These are phyloP conservation scores for Variabilichromis moorii DNA, from an alignment of 2,113 vertebrate genomes.

Conservation along the genomic window DNA sequence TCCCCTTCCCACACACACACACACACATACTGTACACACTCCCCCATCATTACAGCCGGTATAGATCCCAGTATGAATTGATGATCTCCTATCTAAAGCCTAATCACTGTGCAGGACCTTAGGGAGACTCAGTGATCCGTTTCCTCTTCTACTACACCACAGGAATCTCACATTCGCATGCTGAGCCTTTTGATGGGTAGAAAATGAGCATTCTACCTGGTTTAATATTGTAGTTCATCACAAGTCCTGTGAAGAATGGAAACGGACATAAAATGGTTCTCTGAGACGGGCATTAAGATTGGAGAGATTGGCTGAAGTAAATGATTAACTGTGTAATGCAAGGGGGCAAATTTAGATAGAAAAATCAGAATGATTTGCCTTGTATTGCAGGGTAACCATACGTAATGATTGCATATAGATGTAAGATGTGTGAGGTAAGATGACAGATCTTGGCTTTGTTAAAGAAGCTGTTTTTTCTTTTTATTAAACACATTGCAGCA, in stretches of 20 bases:
- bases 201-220: conserved; percentile 65
- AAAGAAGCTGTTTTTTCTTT: not conserved
- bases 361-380: conserved; percentile 9
- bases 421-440: not conserved
- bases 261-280: conserved; percentile 36
- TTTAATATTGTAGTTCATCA: conserved; percentile 55
- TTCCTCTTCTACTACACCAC: conserved; percentile 38
- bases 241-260: conserved; percentile 43
- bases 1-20: not conserved
- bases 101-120: conserved; percentile 66
- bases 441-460: not conserved
- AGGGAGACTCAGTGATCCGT: conserved; percentile 60
- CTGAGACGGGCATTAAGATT: conserved; percentile 30
- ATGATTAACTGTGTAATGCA: conserved; percentile 29
- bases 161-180: conserved; percentile 49
- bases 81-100: conserved; percentile 67
- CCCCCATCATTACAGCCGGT: conserved; percentile 53
- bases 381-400: conserved; percentile 37
- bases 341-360: conserved; percentile 28
- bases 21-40: conserved; percentile 12
- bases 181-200: conserved; percentile 60
- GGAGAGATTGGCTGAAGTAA: conserved; percentile 38
- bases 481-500: not conserved
- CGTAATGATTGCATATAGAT: conserved; percentile 10
- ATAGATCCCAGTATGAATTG: conserved; percentile 69